Evolutionary conservation across 2,113 vertebrate genomes (phyloP).

Genomic region (Lucifuga dentata): DNA sequence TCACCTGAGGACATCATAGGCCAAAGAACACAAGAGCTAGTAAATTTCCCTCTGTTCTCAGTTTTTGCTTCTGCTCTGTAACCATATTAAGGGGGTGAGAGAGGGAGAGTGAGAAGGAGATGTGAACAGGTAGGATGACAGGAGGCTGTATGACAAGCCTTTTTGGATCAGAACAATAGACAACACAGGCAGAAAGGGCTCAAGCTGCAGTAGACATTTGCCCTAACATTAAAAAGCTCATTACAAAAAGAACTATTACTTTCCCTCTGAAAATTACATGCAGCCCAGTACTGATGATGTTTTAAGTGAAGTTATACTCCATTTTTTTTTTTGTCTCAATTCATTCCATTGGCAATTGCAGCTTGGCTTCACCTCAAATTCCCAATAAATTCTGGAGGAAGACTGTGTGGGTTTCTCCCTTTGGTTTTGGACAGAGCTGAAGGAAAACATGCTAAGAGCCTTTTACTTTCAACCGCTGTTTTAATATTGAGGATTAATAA

Average conservation of each 20-base stretch:
- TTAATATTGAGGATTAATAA: no score
- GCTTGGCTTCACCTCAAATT: slow-evolving; percentile 4
- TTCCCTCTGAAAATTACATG: slow-evolving; percentile 9
- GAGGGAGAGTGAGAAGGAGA: slow-evolving; percentile 7
- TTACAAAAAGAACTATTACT: neutral
- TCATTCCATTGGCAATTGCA: slow-evolving; percentile 5
- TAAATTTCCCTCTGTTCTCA: neutral
- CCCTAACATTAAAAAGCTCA: slow-evolving; percentile 25
- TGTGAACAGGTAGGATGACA: slow-evolving; percentile 43
- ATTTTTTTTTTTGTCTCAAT: slow-evolving; percentile 1
- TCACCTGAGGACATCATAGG: slow-evolving; percentile 69
- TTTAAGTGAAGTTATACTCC: slow-evolving; percentile 13
- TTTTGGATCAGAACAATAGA: slow-evolving; percentile 70
- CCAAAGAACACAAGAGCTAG: slow-evolving; percentile 62
- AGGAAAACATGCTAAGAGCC: neutral
- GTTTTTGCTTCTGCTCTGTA: slow-evolving; percentile 43
- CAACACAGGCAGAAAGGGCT: slow-evolving; percentile 52
- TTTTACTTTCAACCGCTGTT: neutral
- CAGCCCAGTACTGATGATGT: neutral
- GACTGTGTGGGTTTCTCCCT: neutral
- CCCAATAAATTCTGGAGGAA: slow-evolving; percentile 14
- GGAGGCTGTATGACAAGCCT: slow-evolving; percentile 53
- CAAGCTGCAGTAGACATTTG: slow-evolving; percentile 46
- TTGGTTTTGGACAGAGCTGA: neutral
- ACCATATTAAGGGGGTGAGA: slow-evolving; percentile 65